A percentile compares a stretch with the other conserved stretches of the same genome.
Evolutionary conservation across 2,888 invertebrate genomes (phyloP).

Genomic region (Allacma fusca): DNA sequence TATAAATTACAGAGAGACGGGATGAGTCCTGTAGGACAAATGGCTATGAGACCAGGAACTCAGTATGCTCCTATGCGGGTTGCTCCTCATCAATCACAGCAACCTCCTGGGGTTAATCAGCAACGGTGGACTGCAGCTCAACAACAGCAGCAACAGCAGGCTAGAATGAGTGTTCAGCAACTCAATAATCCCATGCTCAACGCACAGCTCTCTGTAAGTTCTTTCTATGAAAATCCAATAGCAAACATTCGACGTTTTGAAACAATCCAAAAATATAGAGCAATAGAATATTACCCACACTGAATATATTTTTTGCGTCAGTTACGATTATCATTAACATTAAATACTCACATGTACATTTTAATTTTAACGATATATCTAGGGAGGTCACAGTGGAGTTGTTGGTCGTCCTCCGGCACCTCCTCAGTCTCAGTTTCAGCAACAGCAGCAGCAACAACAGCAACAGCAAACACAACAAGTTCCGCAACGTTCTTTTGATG

Average conservation of each 20-base stretch:
- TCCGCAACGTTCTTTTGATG: slow-evolving; percentile 54
- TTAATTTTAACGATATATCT: too few species aligned
- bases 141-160: slow-evolving; percentile 61
- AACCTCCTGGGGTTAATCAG: slow-evolving; percentile 42
- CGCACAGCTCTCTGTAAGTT: slow-evolving; percentile 79
- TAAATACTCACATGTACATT: too few species aligned
- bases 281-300: too few species aligned
- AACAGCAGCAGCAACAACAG: slow-evolving; percentile 45
- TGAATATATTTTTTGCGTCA: too few species aligned
- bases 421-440: slow-evolving; percentile 44
- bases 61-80: slow-evolving; percentile 37
- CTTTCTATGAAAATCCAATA: too few species aligned
- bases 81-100: slow-evolving; percentile 38
- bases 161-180: slow-evolving; percentile 52
- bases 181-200: slow-evolving; percentile 91
- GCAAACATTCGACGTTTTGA: too few species aligned
- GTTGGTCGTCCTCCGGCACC: slow-evolving; percentile 24
- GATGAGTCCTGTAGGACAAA: slow-evolving; percentile 40
- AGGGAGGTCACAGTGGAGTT: slow-evolving; percentile 40
- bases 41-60: slow-evolving; percentile 38
- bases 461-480: slow-evolving; percentile 56
- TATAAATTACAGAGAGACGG: slow-evolving; percentile 34
- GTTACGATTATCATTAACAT: too few species aligned
- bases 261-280: too few species aligned
- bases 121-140: slow-evolving; percentile 37